A percentile compares a stretch with the other conserved stretches of the same genome.
Conservation (phyloP, 2,113 vertebrate species). For the Motacilla alba region DNA sequence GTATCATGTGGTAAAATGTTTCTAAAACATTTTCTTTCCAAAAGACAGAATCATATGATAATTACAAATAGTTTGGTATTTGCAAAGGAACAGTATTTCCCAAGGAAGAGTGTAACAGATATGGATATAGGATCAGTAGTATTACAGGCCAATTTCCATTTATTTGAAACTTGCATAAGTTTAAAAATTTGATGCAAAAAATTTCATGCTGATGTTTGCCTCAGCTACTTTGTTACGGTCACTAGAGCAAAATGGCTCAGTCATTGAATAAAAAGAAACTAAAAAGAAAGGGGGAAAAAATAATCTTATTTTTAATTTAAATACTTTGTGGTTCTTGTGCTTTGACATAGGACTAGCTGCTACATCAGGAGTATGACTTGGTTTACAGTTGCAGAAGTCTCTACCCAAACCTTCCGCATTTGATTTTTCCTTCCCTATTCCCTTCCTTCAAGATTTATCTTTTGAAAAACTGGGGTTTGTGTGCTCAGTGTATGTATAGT, state of each 20-base stretch:
- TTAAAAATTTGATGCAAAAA: neutral
- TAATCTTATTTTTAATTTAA: neutral
- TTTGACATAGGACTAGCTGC: neutral
- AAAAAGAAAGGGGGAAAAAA: fast-evolving
- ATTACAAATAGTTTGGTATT: neutral
- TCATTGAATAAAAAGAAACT: neutral
- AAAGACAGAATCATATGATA: neutral
- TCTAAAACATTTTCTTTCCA: neutral
- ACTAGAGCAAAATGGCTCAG: neutral
- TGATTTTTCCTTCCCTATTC: neutral
- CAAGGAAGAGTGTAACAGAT: neutral
- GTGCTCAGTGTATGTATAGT: neutral
- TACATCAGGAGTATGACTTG: neutral
- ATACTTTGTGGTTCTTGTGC: neutral
- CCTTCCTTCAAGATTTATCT: neutral
- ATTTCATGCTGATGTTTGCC: neutral
- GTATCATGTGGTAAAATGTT: neutral
- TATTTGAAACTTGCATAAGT: neutral
- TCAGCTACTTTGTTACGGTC: neutral
- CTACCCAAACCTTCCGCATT: neutral
- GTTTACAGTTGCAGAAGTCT: neutral
- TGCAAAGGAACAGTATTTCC: neutral
- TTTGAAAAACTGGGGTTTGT: neutral
- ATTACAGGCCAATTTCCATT: neutral
- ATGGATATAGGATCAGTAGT: neutral